Evolutionary conservation across 2,113 vertebrate genomes (phyloP), one percentile per base, ranked within the genome.

Genomic region (Coracopsis vasa): DNA sequence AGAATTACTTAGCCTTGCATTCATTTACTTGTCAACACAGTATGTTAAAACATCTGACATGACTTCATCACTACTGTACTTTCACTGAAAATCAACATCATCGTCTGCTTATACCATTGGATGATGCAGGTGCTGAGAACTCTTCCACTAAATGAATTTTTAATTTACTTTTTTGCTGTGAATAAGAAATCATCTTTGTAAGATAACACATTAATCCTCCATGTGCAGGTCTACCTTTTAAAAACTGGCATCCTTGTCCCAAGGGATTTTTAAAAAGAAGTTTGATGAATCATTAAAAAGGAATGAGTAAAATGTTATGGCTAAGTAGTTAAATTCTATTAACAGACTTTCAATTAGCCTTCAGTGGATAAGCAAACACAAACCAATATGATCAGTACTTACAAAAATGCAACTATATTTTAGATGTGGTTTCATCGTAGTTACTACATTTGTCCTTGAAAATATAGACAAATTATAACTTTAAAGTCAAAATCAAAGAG

Each of bases 241-340:
- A 17, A 17, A 81, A 67, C 15, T 48, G 21, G 53, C 61, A 62
- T 70, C 27, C 4, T 73, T 24, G 14, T 78, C 44, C 33, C 24
- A 60, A 61, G 16, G 21, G 31, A 51, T 45, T 70, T 90, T 60
- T 67, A 29, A 56, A 91, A 84, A 48, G 14, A 74, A 60, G 6
- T 69, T 50, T 75, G 18, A 71, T 67, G 27, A 94, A 86, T 88
- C 11, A 56, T 70, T 86, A 88, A 95, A 94, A 96, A 97, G 85
- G 94, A 93, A 95, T 97, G 93, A 94, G 91, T 94, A 94, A 96
- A 95, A 60, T 6, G 0, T 31, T 74, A 82, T 3, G 0, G 13
- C 3, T 19, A 51, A 66, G 14, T 33, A 79, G 13, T 37, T 81
- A 50, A 74, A 90, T 78, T 53, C 16, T 56, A 29, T 58, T 41